Base-by-base conservation (phyloP, 2,888 invertebrate species). In the Heliconius charithonia region DNA sequence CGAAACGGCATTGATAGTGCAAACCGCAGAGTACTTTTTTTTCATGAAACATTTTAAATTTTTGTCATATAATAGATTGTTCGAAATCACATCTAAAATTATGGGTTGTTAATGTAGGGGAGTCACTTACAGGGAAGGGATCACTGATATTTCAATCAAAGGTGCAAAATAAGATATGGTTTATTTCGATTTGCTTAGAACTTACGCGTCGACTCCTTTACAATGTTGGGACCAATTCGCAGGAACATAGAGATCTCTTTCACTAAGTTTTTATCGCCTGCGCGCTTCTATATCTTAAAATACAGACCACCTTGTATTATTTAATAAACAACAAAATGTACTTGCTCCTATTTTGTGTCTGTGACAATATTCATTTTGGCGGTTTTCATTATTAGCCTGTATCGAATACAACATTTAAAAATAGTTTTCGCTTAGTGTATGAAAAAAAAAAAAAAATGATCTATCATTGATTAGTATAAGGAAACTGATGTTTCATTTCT, bases 161-260 rank as follows among this genome's bases (percentile, higher is more conserved):
- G 27, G 41, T 69, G 27, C 41, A 74, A 65, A 67, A 45, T 37
- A 67, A 62, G 22, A 62, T n/a, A 19, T 62, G 19, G 37, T 66
- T 45, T 45, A 41, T 59, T 66, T 66, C 2, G 37, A 51, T 51
- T 51, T 51, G 51, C 51, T 73, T 29, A 75, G 67, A 65, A 80
- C 78, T 82, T 81, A 81, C 80, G 67, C 79, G 81, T 85, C 85
- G 87, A 88, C 89, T 89, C 88, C 90, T 89, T 87, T 84, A 85
- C 90, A 89, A 91, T 87, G 92, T 89, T 91, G 93, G 93, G 93
- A 94, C 93, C 93, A 94, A 93, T 85, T 87, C 86, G 86, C 87
- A 85, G 85, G 86, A 82, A 82, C 59, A 59, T 69, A 77, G 51
- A 75, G 27, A 67, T 82, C 83, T 79, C 82, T 83, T 83, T 82